Conservation (phyloP, 2,888 invertebrate genomes). For the Prostheceraeus crozeri region DNA sequence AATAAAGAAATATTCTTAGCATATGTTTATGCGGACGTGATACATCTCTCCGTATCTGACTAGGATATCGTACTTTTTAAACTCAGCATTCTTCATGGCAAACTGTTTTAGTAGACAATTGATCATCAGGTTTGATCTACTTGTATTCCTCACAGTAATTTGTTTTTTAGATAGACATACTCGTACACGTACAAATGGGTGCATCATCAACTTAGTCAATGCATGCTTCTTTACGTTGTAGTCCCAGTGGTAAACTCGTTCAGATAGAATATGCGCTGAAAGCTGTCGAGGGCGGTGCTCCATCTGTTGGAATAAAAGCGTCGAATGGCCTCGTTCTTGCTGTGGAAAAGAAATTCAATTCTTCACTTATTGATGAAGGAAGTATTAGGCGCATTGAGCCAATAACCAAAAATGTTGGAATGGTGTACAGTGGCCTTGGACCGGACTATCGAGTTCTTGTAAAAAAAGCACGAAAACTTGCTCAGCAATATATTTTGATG, state of each 20-base stretch:
- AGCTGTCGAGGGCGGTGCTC: slow-evolving; percentile 94
- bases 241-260: slow-evolving; percentile 96
- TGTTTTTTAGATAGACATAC: too few relatives aligned
- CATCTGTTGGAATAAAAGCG: slow-evolving; percentile 96
- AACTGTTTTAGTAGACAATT: too few relatives aligned
- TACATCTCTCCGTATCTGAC: too few relatives aligned
- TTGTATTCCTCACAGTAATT: too few relatives aligned
- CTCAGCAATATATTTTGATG: slow-evolving; percentile 80
- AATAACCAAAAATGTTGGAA: slow-evolving; percentile 86
- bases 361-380: slow-evolving; percentile 88
- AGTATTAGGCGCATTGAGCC: slow-evolving; percentile 92
- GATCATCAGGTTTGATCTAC: too few relatives aligned
- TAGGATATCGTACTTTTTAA: too few relatives aligned
- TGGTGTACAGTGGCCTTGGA: slow-evolving; percentile 80
- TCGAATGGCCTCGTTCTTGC: slow-evolving; percentile 96
- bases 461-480: slow-evolving; percentile 83
- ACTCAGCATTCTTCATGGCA: too few relatives aligned
- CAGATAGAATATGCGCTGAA: slow-evolving; percentile 99
- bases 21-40: too few relatives aligned
- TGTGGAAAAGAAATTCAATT: slow-evolving; percentile 96
- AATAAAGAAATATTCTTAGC: too few relatives aligned
- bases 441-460: slow-evolving; percentile 71
- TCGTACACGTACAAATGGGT: too few relatives aligned
- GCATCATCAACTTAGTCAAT: too few relatives aligned
- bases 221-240: too few relatives aligned